These are phyloP conservation scores for Porites divaricata DNA, from an alignment of 92 coral and sea anemone genomes.

Conservation along the genomic window DNA sequence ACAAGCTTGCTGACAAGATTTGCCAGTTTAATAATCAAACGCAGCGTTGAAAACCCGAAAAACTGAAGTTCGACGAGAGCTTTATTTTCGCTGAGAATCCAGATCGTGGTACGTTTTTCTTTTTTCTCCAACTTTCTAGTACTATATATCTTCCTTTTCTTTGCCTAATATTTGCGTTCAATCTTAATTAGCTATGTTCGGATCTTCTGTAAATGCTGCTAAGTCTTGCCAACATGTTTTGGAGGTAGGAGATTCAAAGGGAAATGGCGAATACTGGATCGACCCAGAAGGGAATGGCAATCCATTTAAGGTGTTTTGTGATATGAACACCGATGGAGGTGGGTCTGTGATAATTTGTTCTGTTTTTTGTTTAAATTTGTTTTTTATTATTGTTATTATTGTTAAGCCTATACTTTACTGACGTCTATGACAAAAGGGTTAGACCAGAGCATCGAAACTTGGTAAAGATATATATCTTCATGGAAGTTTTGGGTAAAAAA, in stretches of 20 bases:
- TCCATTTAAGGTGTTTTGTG: conserved; percentile 8
- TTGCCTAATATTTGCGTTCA: not conserved
- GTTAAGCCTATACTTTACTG: too few relatives aligned
- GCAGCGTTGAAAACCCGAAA: not conserved
- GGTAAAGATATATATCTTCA: too few relatives aligned
- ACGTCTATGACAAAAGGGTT: too few relatives aligned
- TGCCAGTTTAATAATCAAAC: conserved; percentile 16
- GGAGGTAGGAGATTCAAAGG: not conserved
- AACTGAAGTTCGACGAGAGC: not conserved
- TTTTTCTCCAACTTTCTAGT: not conserved
- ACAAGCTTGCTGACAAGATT: conserved; percentile 11
- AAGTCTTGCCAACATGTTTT: not conserved
- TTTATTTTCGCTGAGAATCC: conserved; percentile 12
- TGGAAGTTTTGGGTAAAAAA: too few relatives aligned
- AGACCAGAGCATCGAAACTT: too few relatives aligned
- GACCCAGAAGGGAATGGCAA: conserved; percentile 10
- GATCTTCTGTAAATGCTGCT: conserved; percentile 7
- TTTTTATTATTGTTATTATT: too few relatives aligned
- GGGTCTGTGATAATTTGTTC: not conserved
- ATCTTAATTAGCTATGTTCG: not conserved
- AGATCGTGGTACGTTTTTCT: not conserved
- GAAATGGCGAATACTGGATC: conserved; percentile 9
- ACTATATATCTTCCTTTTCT: too few relatives aligned
- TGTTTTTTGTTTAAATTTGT: too few relatives aligned
- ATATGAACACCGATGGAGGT: conserved; percentile 19